phyloP scores from a whole-genome alignment of 2,113 vertebrate species.

The Tapirus terrestris region DNA sequence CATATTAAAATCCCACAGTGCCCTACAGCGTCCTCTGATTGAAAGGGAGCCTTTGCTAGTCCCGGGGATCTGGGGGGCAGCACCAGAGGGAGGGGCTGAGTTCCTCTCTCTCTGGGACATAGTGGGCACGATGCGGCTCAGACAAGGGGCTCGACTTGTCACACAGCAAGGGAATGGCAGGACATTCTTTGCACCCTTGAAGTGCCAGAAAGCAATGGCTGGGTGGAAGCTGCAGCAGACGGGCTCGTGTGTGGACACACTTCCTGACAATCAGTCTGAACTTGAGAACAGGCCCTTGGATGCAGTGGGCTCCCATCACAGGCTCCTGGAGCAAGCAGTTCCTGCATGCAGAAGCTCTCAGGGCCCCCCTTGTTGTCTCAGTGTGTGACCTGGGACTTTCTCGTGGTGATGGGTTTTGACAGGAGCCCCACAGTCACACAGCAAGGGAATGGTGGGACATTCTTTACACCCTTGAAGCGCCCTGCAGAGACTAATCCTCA shows the following conservation, averaged over 20 bases:
- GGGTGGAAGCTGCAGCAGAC: rapidly evolving
- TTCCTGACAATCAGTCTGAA: background rate
- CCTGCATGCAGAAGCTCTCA: background rate
- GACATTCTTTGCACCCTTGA: background rate
- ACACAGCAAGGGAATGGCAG: background rate
- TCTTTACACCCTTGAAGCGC: too few species aligned
- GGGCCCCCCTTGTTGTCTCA: rapidly evolving
- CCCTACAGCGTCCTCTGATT: background rate
- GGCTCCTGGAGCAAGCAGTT: background rate
- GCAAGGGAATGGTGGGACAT: too few species aligned
- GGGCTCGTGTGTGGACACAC: rapidly evolving
- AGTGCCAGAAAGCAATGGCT: background rate
- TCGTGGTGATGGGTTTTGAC: background rate
- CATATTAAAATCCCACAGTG: background rate
- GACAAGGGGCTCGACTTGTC: background rate
- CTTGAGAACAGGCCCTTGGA: background rate
- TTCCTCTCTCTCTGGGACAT: background rate
- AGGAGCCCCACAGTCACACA: background rate
- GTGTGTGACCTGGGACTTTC: background rate
- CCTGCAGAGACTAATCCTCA: background rate
- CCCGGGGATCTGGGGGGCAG: background rate
- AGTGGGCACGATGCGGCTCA: background rate
- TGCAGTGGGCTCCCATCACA: rapidly evolving
- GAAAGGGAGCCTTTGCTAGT: background rate
- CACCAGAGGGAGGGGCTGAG: background rate